A percentile compares a stretch with the other conserved stretches of the same genome.
These are phyloP conservation scores for Paedocypris sp. DNA, from an alignment of 2,113 vertebrate genomes.

Conservation along the genomic window DNA sequence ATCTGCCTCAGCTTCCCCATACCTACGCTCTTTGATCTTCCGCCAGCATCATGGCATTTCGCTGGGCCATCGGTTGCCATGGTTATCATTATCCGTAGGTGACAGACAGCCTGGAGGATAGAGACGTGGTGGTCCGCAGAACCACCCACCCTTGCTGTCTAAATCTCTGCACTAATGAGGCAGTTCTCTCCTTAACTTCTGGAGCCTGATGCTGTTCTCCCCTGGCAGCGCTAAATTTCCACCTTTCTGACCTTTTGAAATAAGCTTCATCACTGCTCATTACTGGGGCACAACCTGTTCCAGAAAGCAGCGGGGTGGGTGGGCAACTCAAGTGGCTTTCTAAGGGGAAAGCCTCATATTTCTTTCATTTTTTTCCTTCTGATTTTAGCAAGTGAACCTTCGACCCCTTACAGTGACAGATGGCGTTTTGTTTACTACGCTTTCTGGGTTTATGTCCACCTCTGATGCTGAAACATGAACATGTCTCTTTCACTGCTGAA, in stretches of 20 bases:
- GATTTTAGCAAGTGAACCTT: no score
- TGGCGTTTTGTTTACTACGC: no score
- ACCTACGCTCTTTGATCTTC: slow-evolving; percentile 24
- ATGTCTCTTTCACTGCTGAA: no score
- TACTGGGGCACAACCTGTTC: neutral
- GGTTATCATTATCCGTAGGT: slow-evolving; percentile 25
- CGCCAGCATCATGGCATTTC: slow-evolving; percentile 18
- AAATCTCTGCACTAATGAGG: slow-evolving; percentile 30
- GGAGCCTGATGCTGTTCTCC: neutral
- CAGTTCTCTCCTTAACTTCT: neutral
- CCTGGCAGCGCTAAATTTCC: neutral
- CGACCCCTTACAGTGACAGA: no score
- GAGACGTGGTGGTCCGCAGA: neutral
- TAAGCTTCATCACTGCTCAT: neutral
- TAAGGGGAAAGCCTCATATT: no score
- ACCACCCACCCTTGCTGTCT: neutral
- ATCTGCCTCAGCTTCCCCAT: slow-evolving; percentile 16
- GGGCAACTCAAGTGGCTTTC: neutral
- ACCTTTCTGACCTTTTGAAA: slow-evolving; percentile 14
- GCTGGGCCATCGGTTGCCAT: slow-evolving; percentile 27
- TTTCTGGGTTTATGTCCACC: no score
- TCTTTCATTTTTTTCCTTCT: no score
- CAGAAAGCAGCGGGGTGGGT: neutral
- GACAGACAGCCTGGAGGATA: slow-evolving; percentile 22
- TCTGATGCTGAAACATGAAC: no score